Conservation (phyloP, 2,888 invertebrate genomes). For the Steromphala cineraria region DNA sequence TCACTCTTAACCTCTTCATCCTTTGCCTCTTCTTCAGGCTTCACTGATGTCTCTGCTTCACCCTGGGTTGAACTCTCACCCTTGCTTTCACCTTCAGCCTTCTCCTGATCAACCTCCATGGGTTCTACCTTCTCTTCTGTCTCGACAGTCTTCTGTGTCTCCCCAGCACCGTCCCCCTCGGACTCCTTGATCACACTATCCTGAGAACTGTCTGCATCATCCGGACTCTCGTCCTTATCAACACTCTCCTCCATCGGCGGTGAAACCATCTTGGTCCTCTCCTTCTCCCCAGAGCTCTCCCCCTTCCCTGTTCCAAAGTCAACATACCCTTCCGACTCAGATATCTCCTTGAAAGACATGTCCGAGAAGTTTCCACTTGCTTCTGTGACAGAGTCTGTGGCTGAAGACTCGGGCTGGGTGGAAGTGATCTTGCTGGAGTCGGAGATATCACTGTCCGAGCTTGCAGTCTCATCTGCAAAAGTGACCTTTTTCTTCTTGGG, state of each 20-base stretch:
- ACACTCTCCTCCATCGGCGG: conserved; percentile 25
- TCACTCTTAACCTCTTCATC: background rate
- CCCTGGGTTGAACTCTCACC: background rate
- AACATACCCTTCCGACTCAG: conserved; percentile 77
- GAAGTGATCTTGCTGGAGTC: conserved; percentile 34
- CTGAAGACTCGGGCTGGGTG: conserved; percentile 2
- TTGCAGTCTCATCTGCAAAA: conserved; percentile 65
- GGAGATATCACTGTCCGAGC: conserved; percentile 67
- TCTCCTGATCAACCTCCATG: background rate
- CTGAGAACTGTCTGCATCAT: conserved; percentile 11
- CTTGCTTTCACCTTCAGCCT: background rate
- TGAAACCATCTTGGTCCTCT: background rate
- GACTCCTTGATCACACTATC: conserved; percentile 33
- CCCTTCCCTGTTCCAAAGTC: background rate
- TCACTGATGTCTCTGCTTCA: background rate
- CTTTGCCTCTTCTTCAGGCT: background rate
- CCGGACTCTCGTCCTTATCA: background rate
- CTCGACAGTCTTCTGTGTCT: conserved; percentile 38
- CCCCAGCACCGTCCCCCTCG: conserved; percentile 50
- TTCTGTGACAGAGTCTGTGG: background rate
- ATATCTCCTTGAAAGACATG: background rate
- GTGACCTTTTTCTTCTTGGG: conserved; percentile 60
- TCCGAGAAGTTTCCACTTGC: background rate
- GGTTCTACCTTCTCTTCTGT: conserved; percentile 19
- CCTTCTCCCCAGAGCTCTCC: background rate